Evolutionary conservation across 1,140 invertebrate genomes (phyloP).

Genomic region (Cydia splendana): DNA sequence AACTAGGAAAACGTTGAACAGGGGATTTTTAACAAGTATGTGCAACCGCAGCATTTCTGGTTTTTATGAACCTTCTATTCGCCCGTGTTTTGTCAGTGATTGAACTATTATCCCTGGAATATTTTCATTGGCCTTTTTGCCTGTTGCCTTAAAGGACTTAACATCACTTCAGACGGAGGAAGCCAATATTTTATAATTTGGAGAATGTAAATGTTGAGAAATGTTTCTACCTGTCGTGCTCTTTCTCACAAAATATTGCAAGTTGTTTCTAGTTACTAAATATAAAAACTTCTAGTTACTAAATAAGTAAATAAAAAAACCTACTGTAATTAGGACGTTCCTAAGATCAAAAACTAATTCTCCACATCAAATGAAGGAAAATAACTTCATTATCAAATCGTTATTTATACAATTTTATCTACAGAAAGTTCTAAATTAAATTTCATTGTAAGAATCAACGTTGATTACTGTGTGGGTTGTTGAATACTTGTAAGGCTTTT

Average conservation of each 20-base stretch:
- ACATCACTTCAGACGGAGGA: background rate
- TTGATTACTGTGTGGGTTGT: background rate
- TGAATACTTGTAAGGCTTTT: conserved; percentile 1
- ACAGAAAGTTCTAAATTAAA: background rate
- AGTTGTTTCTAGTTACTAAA: background rate
- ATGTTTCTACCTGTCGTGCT: background rate
- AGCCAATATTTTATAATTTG: background rate
- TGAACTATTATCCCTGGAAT: conserved; percentile 34
- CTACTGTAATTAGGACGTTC: too few relatives aligned
- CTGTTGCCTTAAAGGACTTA: conserved; percentile 35
- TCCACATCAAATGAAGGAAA: too few relatives aligned
- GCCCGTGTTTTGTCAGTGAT: background rate
- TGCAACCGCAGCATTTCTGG: background rate
- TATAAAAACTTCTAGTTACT: background rate
- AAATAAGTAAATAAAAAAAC: too few relatives aligned
- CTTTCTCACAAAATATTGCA: background rate
- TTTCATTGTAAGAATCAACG: conserved; percentile 1
- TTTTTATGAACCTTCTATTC: background rate
- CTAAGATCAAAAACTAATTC: too few relatives aligned
- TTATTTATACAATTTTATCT: background rate
- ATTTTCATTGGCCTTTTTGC: conserved; percentile 42
- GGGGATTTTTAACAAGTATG: too few relatives aligned
- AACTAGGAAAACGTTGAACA: background rate
- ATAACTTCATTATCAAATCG: too few relatives aligned
- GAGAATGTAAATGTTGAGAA: background rate